Base-by-base conservation (phyloP, 1,140 invertebrate genomes). In the Trypoxylus dichotomus region DNA sequence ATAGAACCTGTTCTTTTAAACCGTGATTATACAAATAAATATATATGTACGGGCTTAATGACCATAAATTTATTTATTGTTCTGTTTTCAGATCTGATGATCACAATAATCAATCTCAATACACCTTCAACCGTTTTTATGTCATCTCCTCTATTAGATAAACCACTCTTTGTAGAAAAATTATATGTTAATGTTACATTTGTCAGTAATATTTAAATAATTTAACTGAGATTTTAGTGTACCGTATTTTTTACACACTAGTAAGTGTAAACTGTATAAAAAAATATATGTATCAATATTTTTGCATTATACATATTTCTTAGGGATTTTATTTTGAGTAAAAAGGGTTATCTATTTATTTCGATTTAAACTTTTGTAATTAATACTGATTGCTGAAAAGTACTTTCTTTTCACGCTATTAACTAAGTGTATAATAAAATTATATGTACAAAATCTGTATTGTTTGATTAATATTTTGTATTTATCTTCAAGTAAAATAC, bases 31-130 rank as follows among this genome's bases (percentile, higher is more conserved):
- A n/a, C n/a, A n/a, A n/a, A n/a, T n/a, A n/a, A n/a, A n/a, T n/a
- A n/a, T n/a, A n/a, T n/a, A n/a, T n/a, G n/a, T n/a, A n/a, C n/a
- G n/a, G n/a, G n/a, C 10, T 8, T 37, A 7, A 8, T 37, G 15
- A 21, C 76, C 19, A 27, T 76, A 29, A 47, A 0, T 13, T n/a
- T 47, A 43, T 54, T 24, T 3, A 5, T 75, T 75, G 24, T 58
- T 13, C 32, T 43, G 37, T 60, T 79, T 79, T 68, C 29, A 79
- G 79, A 79, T 79, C 79, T 79, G 79, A 79, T 79, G 77, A 37
- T 73, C 60, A 73, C 37, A 77, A 42, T 41, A 47, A 25, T 3
- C 1, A 75, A 75, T 75, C 43, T 75, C 74, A 73, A 73, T 5
- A 63, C 60, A 63, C 60, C 60, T 63, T 63, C 60, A 24, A 24